Percentiles rank a stretch among this genome's conserved stretches.
Conservation (phyloP, 2,888 invertebrate genomes). For the Drosophila austrosaltans region DNA sequence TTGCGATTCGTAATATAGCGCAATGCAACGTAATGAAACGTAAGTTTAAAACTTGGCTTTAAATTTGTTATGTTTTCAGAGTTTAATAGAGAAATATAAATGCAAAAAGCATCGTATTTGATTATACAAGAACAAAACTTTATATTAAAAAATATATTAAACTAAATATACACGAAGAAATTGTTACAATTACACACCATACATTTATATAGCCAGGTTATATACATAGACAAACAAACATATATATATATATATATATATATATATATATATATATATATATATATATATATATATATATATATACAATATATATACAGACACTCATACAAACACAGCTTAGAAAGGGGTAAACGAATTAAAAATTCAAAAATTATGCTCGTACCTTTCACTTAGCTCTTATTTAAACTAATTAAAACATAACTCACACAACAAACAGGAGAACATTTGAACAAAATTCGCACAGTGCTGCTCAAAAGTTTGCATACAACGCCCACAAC, state of each 20-base stretch:
- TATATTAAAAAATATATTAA: slow-evolving; percentile 24
- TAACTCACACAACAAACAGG: slow-evolving; percentile 38
- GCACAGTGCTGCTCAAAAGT: slow-evolving; percentile 76
- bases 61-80: slow-evolving; percentile 83
- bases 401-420: slow-evolving; percentile 61
- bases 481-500: slow-evolving; percentile 67
- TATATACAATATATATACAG: slow-evolving; percentile 25
- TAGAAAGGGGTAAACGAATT: slow-evolving; percentile 46
- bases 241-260: slow-evolving; percentile 31
- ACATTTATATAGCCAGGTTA: slow-evolving; percentile 36
- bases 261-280: slow-evolving; percentile 35
- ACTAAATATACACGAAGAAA: slow-evolving; percentile 37
- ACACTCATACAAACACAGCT: slow-evolving; percentile 25
- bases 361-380: slow-evolving; percentile 64
- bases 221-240: slow-evolving; percentile 27
- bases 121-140: slow-evolving; percentile 49
- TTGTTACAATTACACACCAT: slow-evolving; percentile 33
- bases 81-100: slow-evolving; percentile 68
- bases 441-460: slow-evolving; percentile 50
- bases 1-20: slow-evolving; percentile 29
- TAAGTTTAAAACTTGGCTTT: slow-evolving; percentile 63
- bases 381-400: slow-evolving; percentile 74
- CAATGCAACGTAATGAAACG: slow-evolving; percentile 44
- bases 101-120: slow-evolving; percentile 43
- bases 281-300: slow-evolving; percentile 36